These are phyloP conservation scores for Bombus terrestris DNA, from an alignment of 1,140 invertebrate species.

Conservation along the genomic window DNA sequence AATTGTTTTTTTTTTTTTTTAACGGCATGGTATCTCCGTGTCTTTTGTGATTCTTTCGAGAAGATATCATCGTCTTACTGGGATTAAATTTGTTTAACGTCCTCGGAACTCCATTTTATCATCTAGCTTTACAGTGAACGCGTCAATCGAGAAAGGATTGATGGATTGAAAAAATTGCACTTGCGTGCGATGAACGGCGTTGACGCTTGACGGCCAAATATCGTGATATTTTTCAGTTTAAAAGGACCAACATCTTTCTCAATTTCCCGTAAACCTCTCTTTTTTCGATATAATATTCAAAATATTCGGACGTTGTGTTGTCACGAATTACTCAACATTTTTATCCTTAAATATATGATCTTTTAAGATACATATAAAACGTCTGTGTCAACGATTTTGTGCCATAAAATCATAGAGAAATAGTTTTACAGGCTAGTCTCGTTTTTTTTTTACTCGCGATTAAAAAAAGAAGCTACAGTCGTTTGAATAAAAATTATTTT, in stretches of 20 bases:
- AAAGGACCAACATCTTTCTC: neutral
- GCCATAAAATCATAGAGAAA: neutral
- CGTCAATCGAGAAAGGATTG: neutral
- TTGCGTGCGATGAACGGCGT: neutral
- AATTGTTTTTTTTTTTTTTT: neutral
- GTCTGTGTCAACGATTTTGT: no score
- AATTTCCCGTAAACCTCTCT: neutral
- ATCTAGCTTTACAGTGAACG: no score
- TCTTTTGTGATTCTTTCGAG: neutral
- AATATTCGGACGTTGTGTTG: neutral
- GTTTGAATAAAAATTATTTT: neutral
- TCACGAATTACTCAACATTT: no score
- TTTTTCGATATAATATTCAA: neutral
- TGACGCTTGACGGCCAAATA: neutral
- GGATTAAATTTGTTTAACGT: neutral
- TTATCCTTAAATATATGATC: no score
- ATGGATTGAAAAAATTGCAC: constrained; percentile 10
- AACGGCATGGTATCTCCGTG: neutral
- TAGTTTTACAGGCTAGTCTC: neutral
- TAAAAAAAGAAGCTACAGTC: neutral
- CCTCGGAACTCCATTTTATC: neutral
- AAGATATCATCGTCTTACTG: neutral
- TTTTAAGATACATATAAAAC: no score
- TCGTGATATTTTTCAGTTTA: neutral
- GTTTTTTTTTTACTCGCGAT: neutral